These are phyloP conservation scores for Sphaerophoria taeniata DNA, from an alignment of 2,888 invertebrate species.

Conservation along the genomic window DNA sequence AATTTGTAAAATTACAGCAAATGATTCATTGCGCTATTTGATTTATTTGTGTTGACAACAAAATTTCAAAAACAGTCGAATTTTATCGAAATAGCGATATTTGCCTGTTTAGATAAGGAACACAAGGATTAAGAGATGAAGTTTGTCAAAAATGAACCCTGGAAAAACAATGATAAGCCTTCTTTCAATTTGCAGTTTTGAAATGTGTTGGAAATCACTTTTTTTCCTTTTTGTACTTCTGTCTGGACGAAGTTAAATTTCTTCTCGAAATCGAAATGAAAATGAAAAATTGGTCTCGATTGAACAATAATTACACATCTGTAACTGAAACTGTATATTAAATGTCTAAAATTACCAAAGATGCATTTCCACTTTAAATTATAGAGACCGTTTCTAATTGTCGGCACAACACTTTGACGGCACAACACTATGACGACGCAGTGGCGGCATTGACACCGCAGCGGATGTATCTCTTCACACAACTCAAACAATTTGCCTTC, in stretches of 20 bases:
- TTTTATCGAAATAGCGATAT: background rate
- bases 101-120: background rate
- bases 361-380: conserved; percentile 66
- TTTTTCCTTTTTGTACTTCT: too few species aligned
- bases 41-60: too few species aligned
- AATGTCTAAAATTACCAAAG: conserved; percentile 54
- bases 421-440: background rate
- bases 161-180: too few species aligned
- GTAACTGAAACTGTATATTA: conserved; percentile 36
- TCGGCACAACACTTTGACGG: conserved; percentile 28
- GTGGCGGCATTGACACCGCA: background rate
- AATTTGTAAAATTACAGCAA: conserved; percentile 65
- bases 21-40: conserved; percentile 43
- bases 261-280: background rate
- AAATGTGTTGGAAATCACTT: background rate
- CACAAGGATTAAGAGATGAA: too few species aligned
- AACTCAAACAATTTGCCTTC: conserved; percentile 56
- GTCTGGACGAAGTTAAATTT: background rate
- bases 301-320: conserved; percentile 46
- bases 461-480: conserved; percentile 71
- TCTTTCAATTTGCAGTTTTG: background rate
- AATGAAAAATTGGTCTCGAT: conserved; percentile 56
- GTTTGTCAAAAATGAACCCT: too few species aligned
- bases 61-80: too few species aligned
- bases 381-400: conserved; percentile 59